Percentiles rank a stretch among this genome's conserved stretches.
phyloP scores from a whole-genome alignment of 2,888 invertebrate species.

The Sylvicola cinctus region DNA sequence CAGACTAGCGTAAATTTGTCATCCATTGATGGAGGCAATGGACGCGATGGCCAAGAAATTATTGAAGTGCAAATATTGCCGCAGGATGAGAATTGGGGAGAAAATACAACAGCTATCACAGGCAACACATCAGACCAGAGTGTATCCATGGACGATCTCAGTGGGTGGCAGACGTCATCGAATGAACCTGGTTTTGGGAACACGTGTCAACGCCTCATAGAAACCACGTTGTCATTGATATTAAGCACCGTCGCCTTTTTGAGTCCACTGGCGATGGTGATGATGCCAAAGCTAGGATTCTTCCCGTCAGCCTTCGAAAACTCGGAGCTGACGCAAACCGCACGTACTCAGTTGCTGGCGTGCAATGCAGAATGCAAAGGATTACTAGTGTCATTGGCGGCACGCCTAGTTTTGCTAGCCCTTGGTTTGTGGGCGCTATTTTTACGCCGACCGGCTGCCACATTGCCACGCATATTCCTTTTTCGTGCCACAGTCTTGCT shows the following conservation, averaged over 20 bases:
- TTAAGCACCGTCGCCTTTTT: constrained; percentile 68
- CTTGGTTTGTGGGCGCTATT: constrained; percentile 89
- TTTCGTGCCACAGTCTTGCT: constrained; percentile 78
- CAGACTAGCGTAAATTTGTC: constrained; percentile 67
- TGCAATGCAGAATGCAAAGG: constrained; percentile 92
- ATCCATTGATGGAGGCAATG: constrained; percentile 42
- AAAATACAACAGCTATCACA: constrained; percentile 91
- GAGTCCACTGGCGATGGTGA: constrained; percentile 88
- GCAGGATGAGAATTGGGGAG: constrained; percentile 98
- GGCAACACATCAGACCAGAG: constrained; percentile 94
- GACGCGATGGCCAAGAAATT: constrained; percentile 73
- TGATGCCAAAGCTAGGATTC: constrained; percentile 76
- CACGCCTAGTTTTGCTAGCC: constrained; percentile 72
- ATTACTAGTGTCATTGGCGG: constrained; percentile 70
- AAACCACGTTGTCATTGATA: constrained; percentile 56
- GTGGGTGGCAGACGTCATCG: constrained; percentile 65
- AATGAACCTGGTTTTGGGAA: constrained; percentile 49
- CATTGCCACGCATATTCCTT: constrained; percentile 78
- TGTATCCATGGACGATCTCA: constrained; percentile 79
- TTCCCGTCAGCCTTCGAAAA: constrained; percentile 50
- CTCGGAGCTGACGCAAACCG: constrained; percentile 44
- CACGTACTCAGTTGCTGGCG: constrained; percentile 46
- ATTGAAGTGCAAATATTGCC: constrained; percentile 92
- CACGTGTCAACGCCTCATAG: constrained; percentile 65
- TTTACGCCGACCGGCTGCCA: constrained; percentile 60